These are phyloP conservation scores for Zaprionus camerounensis DNA, from an alignment of 1,140 invertebrate genomes.

Conservation along the genomic window DNA sequence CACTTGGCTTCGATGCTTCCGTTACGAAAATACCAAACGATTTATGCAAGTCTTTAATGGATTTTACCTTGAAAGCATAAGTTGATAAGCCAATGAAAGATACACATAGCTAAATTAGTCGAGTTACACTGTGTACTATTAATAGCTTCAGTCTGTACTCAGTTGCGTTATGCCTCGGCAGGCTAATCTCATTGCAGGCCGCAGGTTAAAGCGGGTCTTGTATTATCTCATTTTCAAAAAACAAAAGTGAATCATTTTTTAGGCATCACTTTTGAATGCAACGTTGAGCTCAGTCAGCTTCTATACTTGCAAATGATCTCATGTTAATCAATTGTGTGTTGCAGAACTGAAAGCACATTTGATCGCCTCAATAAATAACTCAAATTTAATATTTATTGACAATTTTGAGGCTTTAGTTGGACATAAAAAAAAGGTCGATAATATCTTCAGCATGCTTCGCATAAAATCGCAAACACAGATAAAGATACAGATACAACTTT, in stretches of 20 bases:
- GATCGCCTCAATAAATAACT: slow-evolving; percentile 10
- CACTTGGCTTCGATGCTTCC: slow-evolving; percentile 30
- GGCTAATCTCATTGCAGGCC: slow-evolving; percentile 30
- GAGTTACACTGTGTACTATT: background rate
- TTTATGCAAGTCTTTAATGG: slow-evolving; percentile 30
- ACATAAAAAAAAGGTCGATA: slow-evolving; percentile 14
- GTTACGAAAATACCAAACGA: slow-evolving; percentile 20
- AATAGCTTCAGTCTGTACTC: background rate
- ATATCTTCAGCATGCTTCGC: slow-evolving; percentile 30
- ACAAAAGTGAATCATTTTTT: slow-evolving; percentile 16
- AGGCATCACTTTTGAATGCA: background rate
- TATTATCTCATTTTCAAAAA: slow-evolving; percentile 31
- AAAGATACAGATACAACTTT: background rate
- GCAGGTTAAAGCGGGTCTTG: slow-evolving; percentile 6
- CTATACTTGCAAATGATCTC: slow-evolving; percentile 25
- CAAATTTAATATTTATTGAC: slow-evolving; percentile 2
- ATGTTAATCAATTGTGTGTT: slow-evolving; percentile 9
- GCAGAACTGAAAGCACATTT: background rate
- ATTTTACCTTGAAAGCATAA: slow-evolving; percentile 22
- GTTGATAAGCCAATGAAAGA: background rate
- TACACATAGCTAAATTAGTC: background rate
- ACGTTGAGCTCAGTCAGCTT: slow-evolving; percentile 5
- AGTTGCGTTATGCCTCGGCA: background rate
- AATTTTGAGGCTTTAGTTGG: slow-evolving; percentile 14
- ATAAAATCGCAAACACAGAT: slow-evolving; percentile 12